These are phyloP conservation scores for Matsumurasca onukii DNA, from an alignment of 1,140 invertebrate genomes.

Conservation along the genomic window DNA sequence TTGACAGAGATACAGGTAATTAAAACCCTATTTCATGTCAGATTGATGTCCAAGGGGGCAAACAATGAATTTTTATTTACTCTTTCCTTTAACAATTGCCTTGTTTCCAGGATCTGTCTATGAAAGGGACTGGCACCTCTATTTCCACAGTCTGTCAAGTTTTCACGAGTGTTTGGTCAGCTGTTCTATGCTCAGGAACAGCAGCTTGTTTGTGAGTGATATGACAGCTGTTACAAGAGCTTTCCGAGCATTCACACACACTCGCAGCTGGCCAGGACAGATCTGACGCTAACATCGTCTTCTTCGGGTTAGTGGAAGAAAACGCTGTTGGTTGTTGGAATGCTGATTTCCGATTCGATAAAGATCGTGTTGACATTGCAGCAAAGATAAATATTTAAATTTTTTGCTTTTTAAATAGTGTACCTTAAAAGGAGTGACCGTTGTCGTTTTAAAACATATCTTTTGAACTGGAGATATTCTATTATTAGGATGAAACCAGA, in stretches of 20 bases:
- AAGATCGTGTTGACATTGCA: conserved; percentile 32
- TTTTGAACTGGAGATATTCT: too few relatives aligned
- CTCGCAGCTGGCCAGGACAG: conserved; percentile 45
- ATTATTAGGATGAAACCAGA: too few relatives aligned
- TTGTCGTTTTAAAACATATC: too few relatives aligned
- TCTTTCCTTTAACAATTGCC: too few relatives aligned
- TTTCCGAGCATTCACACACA: conserved; percentile 35
- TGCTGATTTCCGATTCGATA: conserved; percentile 34
- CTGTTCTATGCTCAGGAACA: conserved; percentile 55
- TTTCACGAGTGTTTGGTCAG: conserved; percentile 65
- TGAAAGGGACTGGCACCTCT: conserved; percentile 59
- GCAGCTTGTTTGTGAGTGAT: conserved; percentile 37
- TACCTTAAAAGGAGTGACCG: too few relatives aligned
- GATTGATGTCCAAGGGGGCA: too few relatives aligned
- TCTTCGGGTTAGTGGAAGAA: conserved; percentile 44
- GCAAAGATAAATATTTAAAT: conserved; percentile 39
- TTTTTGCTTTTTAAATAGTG: too few relatives aligned
- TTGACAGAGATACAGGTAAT: too few relatives aligned
- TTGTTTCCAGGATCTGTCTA: too few relatives aligned
- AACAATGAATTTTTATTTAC: too few relatives aligned
- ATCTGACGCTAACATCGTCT: conserved; percentile 43
- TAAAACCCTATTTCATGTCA: too few relatives aligned
- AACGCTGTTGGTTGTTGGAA: conserved; percentile 50
- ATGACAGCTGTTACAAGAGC: conserved; percentile 31
- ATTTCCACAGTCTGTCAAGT: conserved; percentile 74